Base-by-base conservation (phyloP, 2,113 vertebrate species). In the Mirza zaza region DNA sequence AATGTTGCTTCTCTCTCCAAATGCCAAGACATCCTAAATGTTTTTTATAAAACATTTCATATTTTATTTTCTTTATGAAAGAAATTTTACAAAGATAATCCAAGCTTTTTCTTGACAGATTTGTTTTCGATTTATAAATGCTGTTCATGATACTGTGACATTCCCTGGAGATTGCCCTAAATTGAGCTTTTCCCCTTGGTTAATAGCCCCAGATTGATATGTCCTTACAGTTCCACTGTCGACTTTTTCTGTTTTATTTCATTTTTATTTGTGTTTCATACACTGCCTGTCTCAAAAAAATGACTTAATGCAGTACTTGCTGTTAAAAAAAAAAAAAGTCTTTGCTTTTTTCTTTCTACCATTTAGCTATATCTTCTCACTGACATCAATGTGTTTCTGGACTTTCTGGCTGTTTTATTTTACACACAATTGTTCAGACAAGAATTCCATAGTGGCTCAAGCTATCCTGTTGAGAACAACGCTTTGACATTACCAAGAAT, bases 251-350 rank as follows among this genome's bases (percentile, higher is more conserved):
- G 34, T 70, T 96, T 96, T 91, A 96, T 95, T 96, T 96, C 84
- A 71, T 34, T 86, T 91, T 95, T 86, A 96, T 97, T 96, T 91
- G 80, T 76, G 93, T 84, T 95, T 92, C 87, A 92, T 70, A 59
- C 2, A 90, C 23, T 52, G 25, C 61, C 52, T 94, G 96, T 84
- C 83, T 95, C n/a, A 65, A 70, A 81, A 77, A 88, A 57, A 61
- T 63, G 80, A 93, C 39, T 87, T 75, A 94, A 94, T 90, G 10
- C 36, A 79, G 75, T 80, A 71, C 45, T 94, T 91, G 83, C 55
- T 88, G 86, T 93, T 76, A 9, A 89, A 68, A 95, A 94, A 68
- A 95, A 94, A 52, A 55, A 55, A 55, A 77, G 59, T 75, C 67
- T 95, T 89, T 82, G 32, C 32, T 93, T 20, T 89, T 61, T 68